A percentile compares a stretch with the other conserved stretches of the same genome.
Conservation (phyloP, 2,797 vertebrate species). For the Rhinogobio ventralis region DNA sequence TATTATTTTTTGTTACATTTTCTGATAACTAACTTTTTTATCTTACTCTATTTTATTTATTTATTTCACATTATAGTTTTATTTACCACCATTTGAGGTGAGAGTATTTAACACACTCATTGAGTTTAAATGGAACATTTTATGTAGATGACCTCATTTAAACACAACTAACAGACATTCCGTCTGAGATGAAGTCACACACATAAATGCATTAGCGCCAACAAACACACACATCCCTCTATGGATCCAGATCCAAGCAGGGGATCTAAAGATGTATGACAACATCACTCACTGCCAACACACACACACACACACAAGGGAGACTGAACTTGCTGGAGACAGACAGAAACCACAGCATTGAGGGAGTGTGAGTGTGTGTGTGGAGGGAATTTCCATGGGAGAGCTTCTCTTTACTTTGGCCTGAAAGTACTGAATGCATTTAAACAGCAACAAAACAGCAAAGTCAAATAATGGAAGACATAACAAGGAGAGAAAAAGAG, state of each 20-base stretch:
- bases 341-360: conserved; percentile 46
- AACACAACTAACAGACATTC: conserved; percentile 34
- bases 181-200: conserved; percentile 30
- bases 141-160: conserved; percentile 35
- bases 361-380: conserved; percentile 4
- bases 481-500: not conserved
- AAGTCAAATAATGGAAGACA: conserved; percentile 13
- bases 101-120: not conserved
- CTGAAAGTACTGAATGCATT: conserved; percentile 3
- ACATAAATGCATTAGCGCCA: conserved; percentile 29
- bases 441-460: conserved; percentile 23
- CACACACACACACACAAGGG: conserved; percentile 36
- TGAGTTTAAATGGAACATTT: conserved; percentile 17
- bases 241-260: conserved; percentile 33
- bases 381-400: conserved; percentile 42
- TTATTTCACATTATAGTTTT: not conserved
- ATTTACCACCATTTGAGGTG: not conserved
- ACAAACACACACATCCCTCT: conserved; percentile 40
- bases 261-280: conserved; percentile 44
- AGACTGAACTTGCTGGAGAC: conserved; percentile 42
- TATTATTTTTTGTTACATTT: not conserved
- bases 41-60: not conserved
- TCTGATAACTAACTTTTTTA: not conserved
- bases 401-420: conserved; percentile 29
- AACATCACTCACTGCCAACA: conserved; percentile 43